Percentiles rank a stretch among this genome's conserved stretches.
Conservation (phyloP, 2,113 vertebrate species). For the Pan troglodytes region NHGRI_mPanTro3-v2.1_pri NC_086015.1:140331501-140332000, state of each 20-base stretch:
- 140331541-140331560: conserved; percentile 1
- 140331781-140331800: background rate
- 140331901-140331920: background rate
- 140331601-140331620: conserved; percentile 31
- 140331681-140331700: background rate
- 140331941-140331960: background rate
- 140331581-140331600: conserved; percentile 53
- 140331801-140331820: background rate
- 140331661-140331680: conserved; percentile 50
- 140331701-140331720: background rate
- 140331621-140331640: background rate
- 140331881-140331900: background rate
- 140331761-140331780: background rate
- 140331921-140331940: background rate
- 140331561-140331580: conserved; percentile 62
- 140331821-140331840: too few relatives aligned
- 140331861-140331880: background rate
- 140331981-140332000: background rate
- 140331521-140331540: conserved; percentile 13
- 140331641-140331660: background rate
- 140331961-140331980: background rate
- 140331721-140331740: background rate
- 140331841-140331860: background rate
- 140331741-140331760: background rate
- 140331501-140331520: background rate